Base-by-base conservation (phyloP, 2,797 vertebrate species). In the Artibeus lituratus region DNA sequence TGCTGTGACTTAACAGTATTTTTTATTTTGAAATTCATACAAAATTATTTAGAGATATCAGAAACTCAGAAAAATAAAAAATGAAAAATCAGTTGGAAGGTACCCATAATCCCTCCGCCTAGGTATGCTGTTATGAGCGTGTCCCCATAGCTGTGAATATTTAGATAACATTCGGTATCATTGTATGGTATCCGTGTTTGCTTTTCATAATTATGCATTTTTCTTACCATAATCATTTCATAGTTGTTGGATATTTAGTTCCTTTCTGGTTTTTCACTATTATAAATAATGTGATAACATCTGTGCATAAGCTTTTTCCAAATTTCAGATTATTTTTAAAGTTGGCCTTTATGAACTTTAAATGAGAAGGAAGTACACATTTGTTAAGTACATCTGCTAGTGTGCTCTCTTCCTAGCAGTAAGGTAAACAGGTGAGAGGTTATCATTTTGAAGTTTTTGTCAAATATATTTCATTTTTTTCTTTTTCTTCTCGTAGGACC, bases 401-500 rank as follows among this genome's bases (percentile, higher is more conserved):
- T 29, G 24, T 89, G 11, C 44, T 82, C 1, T 74, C 29, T 70
- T 73, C 73, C 16, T 9, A 55, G 2, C 32, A 78, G 37, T 86
- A 87, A 93, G 78, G 84, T 81, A 80, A 92, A 59, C 62, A 55
- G 14, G 73, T 89, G 91, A 77, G 12, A 32, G 39, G 29, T 88
- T 93, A 37, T 95, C 74, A 69, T 47, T 76, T 92, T 88, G 72
- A 94, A 94, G 87, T 57, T 85, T 98, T 94, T 22, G 32, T 53
- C 16, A 97, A 92, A 35, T 93, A 89, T 77, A 93, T 96, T 97
- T 65, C 32, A 0, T 21, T 77, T 84, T 82, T 91, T 73, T 59
- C 35, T 62, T 90, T 88, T 76, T 67, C 37, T 96, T 81, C n/a
- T 85, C 57, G 14, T 97, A 99, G 99, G 99, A 99, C 97, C 98